Base-by-base conservation (phyloP, 2,888 invertebrate species). In the Anorthoa munda region DNA sequence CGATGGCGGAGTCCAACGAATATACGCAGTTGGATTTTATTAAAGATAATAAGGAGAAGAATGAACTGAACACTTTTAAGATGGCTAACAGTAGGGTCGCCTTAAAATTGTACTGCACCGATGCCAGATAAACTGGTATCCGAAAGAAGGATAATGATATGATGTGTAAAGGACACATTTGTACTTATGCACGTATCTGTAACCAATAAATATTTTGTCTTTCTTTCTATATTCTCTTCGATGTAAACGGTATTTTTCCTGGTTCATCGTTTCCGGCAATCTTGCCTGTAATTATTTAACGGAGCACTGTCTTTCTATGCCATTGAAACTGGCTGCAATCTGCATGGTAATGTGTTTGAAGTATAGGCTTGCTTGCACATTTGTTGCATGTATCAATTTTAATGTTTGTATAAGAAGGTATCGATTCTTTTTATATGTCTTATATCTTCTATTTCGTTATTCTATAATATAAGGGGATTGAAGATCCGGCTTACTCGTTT, bases 321-420 rank as follows among this genome's bases (percentile, higher is more conserved):
- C 26, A 51, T 56, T 64, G 5, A 15, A 59, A 48, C 15, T 39
- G 17, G 11, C 26, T 65, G 46, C 50, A 64, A 78, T 67, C 58
- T 65, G 31, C 46, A 73, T 73, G 50, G 26, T 66, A 65, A 79
- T 63, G 65, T 63, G 31, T 61, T 21, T 58, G 18, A 2, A 69
- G 26, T 31, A 61, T 31, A 48, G 50, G 58, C 45, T 58, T 7
- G 53, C 18, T n/a, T 63, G 51, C 58, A 58, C 17, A 53, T 63
- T 77, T 61, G 9, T 66, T 61, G 21, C 23, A 51, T 51, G 23
- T 39, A 55, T 59, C 51, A 59, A 58, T 75, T 64, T 58, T 26
- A 71, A 71, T 71, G 18, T 48, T 2, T 21, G n/a, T 31, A n/a
- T 64, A 12, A 18, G 23, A 45, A 26, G 13, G 12, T 18, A n/a